Conservation (phyloP, 64 coral and sea anemone species). For the Astreopora myriophthalma region DNA sequence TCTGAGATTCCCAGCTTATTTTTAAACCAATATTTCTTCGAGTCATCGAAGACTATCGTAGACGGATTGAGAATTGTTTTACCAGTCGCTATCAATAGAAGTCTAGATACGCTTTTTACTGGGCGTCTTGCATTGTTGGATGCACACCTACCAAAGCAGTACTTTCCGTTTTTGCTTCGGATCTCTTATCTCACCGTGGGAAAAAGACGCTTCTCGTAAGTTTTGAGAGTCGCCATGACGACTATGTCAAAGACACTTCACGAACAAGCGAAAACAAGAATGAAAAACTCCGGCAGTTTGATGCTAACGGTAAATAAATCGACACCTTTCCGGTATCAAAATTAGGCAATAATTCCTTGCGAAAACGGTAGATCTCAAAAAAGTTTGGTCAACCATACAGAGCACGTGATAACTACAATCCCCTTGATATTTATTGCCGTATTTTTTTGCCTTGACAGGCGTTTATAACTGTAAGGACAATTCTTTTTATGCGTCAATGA, state of each 20-base stretch:
- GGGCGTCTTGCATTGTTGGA: too few relatives aligned
- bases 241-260: slow-evolving; percentile 1
- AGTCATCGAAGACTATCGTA: neutral
- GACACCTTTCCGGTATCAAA: neutral
- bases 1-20: neutral
- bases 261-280: neutral
- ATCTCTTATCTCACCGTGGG: slow-evolving; percentile 44
- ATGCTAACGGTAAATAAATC: neutral
- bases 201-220: neutral
- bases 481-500: neutral
- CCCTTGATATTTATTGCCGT: neutral
- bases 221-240: neutral
- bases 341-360: neutral
- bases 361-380: neutral
- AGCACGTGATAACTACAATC: neutral
- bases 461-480: neutral
- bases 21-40: neutral
- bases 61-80: neutral
- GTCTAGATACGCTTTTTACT: neutral
- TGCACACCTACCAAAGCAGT: neutral
- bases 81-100: neutral
- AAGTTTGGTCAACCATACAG: neutral
- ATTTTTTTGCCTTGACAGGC: neutral
- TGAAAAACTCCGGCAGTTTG: neutral
- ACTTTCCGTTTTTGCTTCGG: neutral